Percentiles rank a stretch among this genome's conserved stretches.
Evolutionary conservation across 1,140 invertebrate genomes (phyloP).

Genomic region (Chelonus insularis): DNA sequence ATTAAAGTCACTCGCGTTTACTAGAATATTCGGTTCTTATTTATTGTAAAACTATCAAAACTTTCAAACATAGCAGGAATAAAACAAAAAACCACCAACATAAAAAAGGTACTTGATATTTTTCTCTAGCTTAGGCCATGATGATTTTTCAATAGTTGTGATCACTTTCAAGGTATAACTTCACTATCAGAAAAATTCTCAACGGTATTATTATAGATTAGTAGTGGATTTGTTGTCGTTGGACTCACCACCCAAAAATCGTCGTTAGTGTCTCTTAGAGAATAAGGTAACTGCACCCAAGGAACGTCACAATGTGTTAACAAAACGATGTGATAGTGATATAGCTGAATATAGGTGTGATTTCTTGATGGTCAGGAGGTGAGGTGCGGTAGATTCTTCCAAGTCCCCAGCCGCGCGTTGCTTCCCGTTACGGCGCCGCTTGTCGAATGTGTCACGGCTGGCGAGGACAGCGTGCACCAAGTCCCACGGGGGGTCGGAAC

Average conservation of each 20-base stretch:
- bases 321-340: conserved; percentile 27
- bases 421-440: conserved; percentile 61
- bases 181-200: no score
- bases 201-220: no score
- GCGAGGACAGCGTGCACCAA: conserved; percentile 51
- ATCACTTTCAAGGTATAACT: no score
- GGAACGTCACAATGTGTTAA: conserved; percentile 18
- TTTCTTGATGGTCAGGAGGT: conserved; percentile 27
- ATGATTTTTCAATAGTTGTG: no score
- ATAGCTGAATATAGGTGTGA: conserved; percentile 31
- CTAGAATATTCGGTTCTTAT: no score
- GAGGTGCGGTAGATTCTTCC: conserved; percentile 22
- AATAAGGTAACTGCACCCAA: conserved; percentile 9
- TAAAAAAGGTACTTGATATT: no score
- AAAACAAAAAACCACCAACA: no score
- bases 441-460: conserved; percentile 61
- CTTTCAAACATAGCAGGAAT: no score
- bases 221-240: no score
- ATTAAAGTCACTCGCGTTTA: no score
- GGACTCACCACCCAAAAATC: neutral
- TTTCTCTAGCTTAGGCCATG: no score
- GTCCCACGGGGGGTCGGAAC: conserved; percentile 54
- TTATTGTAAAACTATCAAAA: no score
- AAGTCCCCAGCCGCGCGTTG: conserved; percentile 60
- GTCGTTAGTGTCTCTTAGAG: neutral